Base-by-base conservation (phyloP, 2,888 invertebrate genomes). In the Hirtodrosophila trivittata region DNA sequence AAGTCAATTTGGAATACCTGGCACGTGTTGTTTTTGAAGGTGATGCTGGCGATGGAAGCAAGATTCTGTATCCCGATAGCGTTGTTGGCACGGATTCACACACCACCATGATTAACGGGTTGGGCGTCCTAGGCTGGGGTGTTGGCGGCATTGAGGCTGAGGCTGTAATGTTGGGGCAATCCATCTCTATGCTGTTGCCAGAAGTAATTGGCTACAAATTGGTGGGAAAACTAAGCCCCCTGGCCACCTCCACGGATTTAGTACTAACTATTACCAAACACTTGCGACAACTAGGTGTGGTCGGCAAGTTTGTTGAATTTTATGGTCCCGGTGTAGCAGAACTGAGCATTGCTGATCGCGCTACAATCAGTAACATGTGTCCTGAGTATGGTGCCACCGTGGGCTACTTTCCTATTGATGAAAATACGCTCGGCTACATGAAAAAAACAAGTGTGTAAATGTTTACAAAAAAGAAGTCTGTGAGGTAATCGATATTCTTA, bases 301-400 rank as follows among this genome's bases (percentile, higher is more conserved):
- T 99, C 49, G 98, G 98, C 2, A 98, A 99, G 89, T 99, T 99
- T 92, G 99, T 99, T 3, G 99, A 99, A 92, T 99, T 99, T 92
- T 99, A 96, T 91, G 99, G 99, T 0, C 95, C 97, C 0, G 99
- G 99, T 1, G 97, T 98, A 2, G 91, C 94, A 0, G 95, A 95
- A 54, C 91, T 99, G 3, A 97, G 97, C 52, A 97, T 99, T 64
- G 98, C 99, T 0, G 99, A 99, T 92, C 92, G 99, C 38, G 98
- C 99, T 0, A 99, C 99, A 0, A 97, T 99, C 51, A 96, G 98
- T 73, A 99, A 99, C 92, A 99, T 99, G 99, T 98, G 98, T 88
- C 99, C 99, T 0, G 97, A 97, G 91, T 99, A 98, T 89, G 99
- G 99, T 0, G 99, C 98, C 10, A 99, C 98, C 0, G 95, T 97